Percentiles rank a stretch among this genome's conserved stretches.
Evolutionary conservation across 2,797 vertebrate genomes (phyloP).

Genomic region (Pseudochaenichthys georgianus): DNA sequence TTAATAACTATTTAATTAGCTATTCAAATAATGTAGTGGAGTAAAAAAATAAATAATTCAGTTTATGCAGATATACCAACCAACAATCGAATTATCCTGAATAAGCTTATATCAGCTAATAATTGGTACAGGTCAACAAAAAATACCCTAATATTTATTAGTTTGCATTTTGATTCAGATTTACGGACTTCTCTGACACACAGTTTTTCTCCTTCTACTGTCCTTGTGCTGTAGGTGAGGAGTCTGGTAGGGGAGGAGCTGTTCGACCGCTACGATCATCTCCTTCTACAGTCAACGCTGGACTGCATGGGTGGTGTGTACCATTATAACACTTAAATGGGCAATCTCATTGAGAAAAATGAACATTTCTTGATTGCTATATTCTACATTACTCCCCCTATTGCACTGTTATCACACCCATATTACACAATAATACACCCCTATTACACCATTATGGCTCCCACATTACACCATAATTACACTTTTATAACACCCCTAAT

Average conservation of each 20-base stretch:
- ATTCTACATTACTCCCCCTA: too few relatives aligned
- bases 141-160: not conserved
- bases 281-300: slow-evolving; percentile 90
- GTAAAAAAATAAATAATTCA: not conserved
- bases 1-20: not conserved
- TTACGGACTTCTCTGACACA: not conserved
- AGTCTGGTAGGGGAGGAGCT: slow-evolving; percentile 88
- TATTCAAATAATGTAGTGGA: not conserved
- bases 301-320: slow-evolving; percentile 87
- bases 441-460: too few relatives aligned
- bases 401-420: too few relatives aligned
- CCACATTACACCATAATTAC: too few relatives aligned
- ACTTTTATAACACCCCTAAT: too few relatives aligned
- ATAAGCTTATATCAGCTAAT: not conserved
- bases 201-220: not conserved
- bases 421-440: too few relatives aligned
- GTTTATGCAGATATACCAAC: not conserved
- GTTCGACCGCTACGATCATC: slow-evolving; percentile 90
- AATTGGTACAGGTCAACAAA: not conserved
- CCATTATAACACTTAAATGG: not conserved
- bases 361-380: too few relatives aligned
- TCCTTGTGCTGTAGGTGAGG: slow-evolving; percentile 81
- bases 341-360: too few relatives aligned
- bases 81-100: not conserved
- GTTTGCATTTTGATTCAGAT: not conserved